Evolutionary conservation across 2,797 vertebrate genomes (phyloP), one percentile per base, ranked within the genome.

Genomic region (Halcyon chelicuti): DNA sequence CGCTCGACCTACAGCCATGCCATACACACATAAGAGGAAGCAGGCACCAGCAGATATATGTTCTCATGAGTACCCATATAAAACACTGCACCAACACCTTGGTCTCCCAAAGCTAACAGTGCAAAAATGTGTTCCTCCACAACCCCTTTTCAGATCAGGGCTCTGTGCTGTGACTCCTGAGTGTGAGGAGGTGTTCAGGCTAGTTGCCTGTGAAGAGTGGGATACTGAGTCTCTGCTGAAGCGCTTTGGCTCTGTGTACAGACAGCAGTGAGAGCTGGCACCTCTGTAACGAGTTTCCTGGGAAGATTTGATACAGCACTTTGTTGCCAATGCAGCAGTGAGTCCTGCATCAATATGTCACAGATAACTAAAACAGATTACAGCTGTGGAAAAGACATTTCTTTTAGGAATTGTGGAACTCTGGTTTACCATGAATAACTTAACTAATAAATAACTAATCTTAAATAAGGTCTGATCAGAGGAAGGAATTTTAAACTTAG

Each of bases 291-390:
- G 8, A 62, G 78, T 94, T 95, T 96, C 88, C 92, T 77, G 86
- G 73, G 86, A 81, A 62, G 23, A 74, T 91, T 81, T 73, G 68
- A 86, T 75, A 68, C 14, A 65, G 23, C n/a, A 22, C 26, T 80
- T 74, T 9, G 2, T 20, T 91, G 58, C 40, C 75, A 91, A 60
- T 40, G 39, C 28, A 90, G 70, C 66, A 78, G 22, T 44, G 58
- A 92, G 74, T 86, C 39, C 74, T 93, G 63, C 63, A 61, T 89
- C 1, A 0, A 4, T 71, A 25, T 46, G 89, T 19, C 81, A 80
- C 72, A 67, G 81, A 88, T 44, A 93, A 80, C 78, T 88, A 83
- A 94, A 96, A 79, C 52, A 94, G 75, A 86, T 88, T 86, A 83
- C 85, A 93, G 58, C 49, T 47, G 40, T 39, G 31, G 52, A 94